phyloP scores from a whole-genome alignment of 2,797 vertebrate genomes.

The Avahi laniger region DNA sequence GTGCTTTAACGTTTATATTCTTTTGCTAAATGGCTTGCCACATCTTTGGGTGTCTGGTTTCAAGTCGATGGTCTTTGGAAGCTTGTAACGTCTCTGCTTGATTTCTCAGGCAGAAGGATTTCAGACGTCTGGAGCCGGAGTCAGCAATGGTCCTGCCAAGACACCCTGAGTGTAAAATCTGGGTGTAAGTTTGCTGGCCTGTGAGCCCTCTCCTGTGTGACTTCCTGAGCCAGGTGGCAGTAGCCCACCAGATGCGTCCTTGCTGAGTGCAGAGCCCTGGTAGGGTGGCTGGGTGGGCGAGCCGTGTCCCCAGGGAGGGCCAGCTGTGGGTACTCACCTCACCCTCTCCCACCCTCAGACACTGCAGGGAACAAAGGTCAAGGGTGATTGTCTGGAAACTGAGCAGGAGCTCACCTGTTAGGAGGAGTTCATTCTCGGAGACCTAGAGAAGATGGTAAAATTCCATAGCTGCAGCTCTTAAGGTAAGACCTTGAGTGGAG shows the following conservation, averaged over 20 bases:
- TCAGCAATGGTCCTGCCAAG: background rate
- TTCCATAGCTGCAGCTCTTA: background rate
- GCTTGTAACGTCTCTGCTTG: accelerated
- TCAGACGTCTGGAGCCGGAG: background rate
- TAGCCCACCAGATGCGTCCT: accelerated
- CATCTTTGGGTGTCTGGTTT: background rate
- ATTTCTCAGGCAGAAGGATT: background rate
- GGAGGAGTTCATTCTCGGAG: background rate
- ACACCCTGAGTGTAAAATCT: accelerated
- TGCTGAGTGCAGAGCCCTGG: background rate
- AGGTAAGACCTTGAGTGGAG: background rate
- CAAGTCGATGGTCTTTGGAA: background rate
- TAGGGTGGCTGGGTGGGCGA: background rate
- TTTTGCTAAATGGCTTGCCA: background rate
- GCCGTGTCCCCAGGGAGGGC: background rate
- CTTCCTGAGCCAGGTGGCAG: accelerated
- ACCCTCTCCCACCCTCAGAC: background rate
- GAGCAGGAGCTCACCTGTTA: background rate
- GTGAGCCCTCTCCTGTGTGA: accelerated
- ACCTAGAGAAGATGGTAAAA: background rate
- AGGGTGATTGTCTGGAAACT: background rate
- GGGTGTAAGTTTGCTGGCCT: accelerated
- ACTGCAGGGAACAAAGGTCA: background rate
- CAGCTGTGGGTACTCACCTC: accelerated
- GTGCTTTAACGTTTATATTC: background rate